Conservation (phyloP, 37 sponge, comb jelly and placozoan species). For the Hexactinellida sp. region DNA sequence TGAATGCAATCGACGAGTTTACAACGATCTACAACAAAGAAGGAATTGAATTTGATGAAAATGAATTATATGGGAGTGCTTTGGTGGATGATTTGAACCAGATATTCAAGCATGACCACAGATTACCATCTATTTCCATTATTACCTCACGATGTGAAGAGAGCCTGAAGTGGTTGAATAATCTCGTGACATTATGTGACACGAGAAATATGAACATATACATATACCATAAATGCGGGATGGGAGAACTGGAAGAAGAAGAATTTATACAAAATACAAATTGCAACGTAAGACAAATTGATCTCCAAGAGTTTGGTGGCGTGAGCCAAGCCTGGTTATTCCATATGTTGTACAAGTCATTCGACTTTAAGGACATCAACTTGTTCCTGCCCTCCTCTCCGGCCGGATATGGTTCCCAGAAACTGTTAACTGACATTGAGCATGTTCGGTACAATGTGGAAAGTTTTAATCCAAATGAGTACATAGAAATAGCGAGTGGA, state of each 20-base stretch:
- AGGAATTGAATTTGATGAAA: neutral
- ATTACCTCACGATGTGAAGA: neutral
- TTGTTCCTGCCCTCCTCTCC: neutral
- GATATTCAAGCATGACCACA: neutral
- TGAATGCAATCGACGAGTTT: neutral
- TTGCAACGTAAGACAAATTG: neutral
- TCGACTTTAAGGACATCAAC: neutral
- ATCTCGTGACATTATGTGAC: neutral
- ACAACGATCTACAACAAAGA: neutral
- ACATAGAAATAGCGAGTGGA: neutral
- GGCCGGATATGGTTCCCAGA: neutral
- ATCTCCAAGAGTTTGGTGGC: neutral
- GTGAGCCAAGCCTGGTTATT: neutral
- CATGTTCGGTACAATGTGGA: neutral
- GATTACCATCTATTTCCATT: neutral
- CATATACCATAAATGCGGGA: neutral
- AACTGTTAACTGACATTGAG: neutral
- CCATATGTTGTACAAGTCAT: neutral
- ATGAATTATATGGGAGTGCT: neutral
- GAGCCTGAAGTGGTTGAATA: neutral
- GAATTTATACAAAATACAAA: neutral
- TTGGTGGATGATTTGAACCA: neutral
- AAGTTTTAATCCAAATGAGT: neutral
- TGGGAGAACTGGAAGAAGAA: neutral
- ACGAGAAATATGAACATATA: neutral